A percentile compares a stretch with the other conserved stretches of the same genome.
These are phyloP conservation scores for Proteles cristata DNA, from an alignment of 2,113 vertebrate species.

Conservation along the genomic window DNA sequence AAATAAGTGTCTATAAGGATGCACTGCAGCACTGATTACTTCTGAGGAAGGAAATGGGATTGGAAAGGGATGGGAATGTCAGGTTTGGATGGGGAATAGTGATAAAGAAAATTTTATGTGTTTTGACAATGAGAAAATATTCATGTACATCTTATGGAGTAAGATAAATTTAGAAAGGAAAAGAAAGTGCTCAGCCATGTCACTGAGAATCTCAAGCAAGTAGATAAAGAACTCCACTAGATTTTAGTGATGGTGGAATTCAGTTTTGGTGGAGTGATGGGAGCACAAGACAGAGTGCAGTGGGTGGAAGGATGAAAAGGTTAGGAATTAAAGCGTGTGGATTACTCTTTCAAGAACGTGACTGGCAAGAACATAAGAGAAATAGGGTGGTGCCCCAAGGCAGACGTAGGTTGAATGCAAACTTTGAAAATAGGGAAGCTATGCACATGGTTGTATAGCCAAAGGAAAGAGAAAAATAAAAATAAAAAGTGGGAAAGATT, in stretches of 20 bases:
- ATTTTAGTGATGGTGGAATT: background rate
- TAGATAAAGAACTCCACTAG: background rate
- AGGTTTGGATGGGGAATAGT: background rate
- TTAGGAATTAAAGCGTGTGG: background rate
- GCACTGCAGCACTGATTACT: background rate
- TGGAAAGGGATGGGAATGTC: background rate
- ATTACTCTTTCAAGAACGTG: background rate
- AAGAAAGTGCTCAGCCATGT: background rate
- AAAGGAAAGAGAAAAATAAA: background rate
- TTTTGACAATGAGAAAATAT: constrained; percentile 23
- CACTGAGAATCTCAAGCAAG: background rate
- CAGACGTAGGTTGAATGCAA: background rate
- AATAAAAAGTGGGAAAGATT: background rate
- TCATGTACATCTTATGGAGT: background rate
- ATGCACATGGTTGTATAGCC: background rate
- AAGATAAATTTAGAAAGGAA: constrained; percentile 43
- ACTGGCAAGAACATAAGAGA: background rate
- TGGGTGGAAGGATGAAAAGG: background rate
- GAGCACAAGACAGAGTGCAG: background rate
- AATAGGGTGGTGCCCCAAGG: background rate
- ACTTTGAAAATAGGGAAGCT: background rate
- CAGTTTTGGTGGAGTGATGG: background rate
- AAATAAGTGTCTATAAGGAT: background rate
- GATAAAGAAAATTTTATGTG: background rate
- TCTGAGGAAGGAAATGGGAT: constrained; percentile 28